Evolutionary conservation across 53 echinoderm and acorn worm species (phyloP), one percentile per base, ranked within the genome.

Genomic region (Astropecten irregularis): DNA sequence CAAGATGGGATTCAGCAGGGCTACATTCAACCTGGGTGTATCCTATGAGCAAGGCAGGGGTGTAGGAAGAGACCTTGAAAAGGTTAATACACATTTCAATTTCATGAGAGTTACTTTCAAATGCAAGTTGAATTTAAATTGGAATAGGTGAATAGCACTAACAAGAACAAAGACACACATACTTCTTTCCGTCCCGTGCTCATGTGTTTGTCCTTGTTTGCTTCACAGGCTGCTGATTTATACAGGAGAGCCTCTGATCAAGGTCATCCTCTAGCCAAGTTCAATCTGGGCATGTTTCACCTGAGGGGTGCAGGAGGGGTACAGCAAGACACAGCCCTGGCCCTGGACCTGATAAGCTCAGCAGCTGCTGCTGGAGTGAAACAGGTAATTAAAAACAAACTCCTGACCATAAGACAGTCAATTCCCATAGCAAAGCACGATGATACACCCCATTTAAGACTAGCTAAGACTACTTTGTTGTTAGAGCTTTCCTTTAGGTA

Each of bases 11-110:
- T 91, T 86, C 72, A 65, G 76, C 69, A 89, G 90, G 58, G 93
- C 93, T 15, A 91, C 90, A 52, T 95, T 83, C 83, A 95, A 95
- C 81, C 59, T 95, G 23, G 95, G 86, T 4, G 84, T 93, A 22
- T 95, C 93, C 40, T 91, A 86, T 55, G 95, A 95, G 29, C 86
- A 88, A 23, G 95, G 95, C 35, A 83, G 60, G 50, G 95, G 95
- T 40, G 91, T 95, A 9, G 53, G 56, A 34, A 76, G 57, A 76
- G 88, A 92, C 36, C 30, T 64, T 46, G 31, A 31, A 27, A 84
- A 95, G 92, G 95, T 95, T 13, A 37, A 59, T 39, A 19, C 6
- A 11, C 42, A 42, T 42, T 6, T 6, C 42, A 42, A n/a, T n/a
- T n/a, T n/a, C n/a, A n/a, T n/a, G n/a, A n/a, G n/a, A n/a, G n/a